Evolutionary conservation across 2,113 vertebrate species (phyloP).

Genomic region (Paralichthys olivaceus): DNA sequence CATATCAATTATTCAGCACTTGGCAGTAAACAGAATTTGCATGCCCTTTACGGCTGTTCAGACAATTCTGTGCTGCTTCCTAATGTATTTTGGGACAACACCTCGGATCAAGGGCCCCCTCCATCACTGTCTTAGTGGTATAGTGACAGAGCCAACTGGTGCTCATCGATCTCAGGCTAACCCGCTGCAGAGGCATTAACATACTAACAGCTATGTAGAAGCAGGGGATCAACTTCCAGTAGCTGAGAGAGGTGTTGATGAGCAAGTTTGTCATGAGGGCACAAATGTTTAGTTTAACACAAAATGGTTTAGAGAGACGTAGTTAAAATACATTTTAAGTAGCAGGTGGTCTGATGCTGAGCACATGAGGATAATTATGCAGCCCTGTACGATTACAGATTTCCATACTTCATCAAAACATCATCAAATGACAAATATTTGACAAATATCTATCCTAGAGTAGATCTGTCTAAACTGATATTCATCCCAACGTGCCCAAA

Average conservation of each 20-base stretch:
- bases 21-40: slow-evolving; percentile 54
- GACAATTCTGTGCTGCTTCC: slow-evolving; percentile 36
- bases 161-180: slow-evolving; percentile 49
- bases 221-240: slow-evolving; percentile 18
- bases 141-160: slow-evolving; percentile 58
- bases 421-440: too few species aligned
- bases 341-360: too few species aligned
- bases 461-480: too few species aligned
- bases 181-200: slow-evolving; percentile 38
- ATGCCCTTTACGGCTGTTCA: slow-evolving; percentile 32
- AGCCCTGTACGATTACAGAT: too few species aligned
- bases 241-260: slow-evolving; percentile 30
- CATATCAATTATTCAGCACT: slow-evolving; percentile 66
- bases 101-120: slow-evolving; percentile 43
- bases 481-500: too few species aligned
- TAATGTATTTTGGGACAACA: slow-evolving; percentile 51
- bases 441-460: too few species aligned
- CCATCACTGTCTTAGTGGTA: slow-evolving; percentile 50
- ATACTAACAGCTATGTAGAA: slow-evolving; percentile 39
- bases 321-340: too few species aligned
- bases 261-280: slow-evolving; percentile 1
- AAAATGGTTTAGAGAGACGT: not conserved
- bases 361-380: too few species aligned
- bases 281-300: not conserved
- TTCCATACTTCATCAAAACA: too few species aligned